These are phyloP conservation scores for Chelonoidis abingdonii DNA, from an alignment of 2,113 vertebrate species.

Conservation along the genomic window DNA sequence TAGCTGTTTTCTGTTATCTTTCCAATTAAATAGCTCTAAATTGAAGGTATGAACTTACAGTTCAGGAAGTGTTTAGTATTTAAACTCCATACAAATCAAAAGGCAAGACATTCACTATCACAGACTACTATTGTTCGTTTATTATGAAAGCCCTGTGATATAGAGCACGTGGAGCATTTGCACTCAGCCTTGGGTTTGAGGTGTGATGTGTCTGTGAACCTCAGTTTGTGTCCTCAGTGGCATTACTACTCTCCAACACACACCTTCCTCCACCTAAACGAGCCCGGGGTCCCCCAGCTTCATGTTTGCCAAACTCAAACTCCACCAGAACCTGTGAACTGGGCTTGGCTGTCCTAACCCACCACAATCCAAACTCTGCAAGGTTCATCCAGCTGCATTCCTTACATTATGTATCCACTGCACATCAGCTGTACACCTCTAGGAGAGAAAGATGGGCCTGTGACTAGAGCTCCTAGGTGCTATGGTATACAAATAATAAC, in stretches of 20 bases:
- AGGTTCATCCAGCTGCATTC: background rate
- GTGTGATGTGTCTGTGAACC: constrained; percentile 13
- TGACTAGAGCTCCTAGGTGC: background rate
- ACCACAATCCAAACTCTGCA: background rate
- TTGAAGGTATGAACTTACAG: background rate
- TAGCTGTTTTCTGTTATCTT: constrained; percentile 36
- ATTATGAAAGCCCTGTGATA: constrained; percentile 51
- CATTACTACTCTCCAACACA: background rate
- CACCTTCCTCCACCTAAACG: constrained; percentile 38
- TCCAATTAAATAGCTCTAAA: background rate
- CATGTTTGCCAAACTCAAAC: background rate
- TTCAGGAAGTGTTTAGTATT: constrained; percentile 9
- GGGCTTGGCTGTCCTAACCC: constrained; percentile 5
- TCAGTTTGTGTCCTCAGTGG: constrained; percentile 54
- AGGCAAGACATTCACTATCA: background rate
- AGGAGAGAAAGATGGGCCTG: background rate
- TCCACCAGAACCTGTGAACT: background rate
- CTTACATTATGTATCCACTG: constrained; percentile 15
- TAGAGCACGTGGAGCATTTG: background rate
- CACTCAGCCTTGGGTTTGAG: constrained; percentile 36
- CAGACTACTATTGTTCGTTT: constrained; percentile 26
- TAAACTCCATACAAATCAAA: background rate
- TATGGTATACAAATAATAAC: background rate
- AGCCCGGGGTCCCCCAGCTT: background rate
- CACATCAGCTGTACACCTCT: background rate